Evolutionary conservation across 2,113 vertebrate species (phyloP), one percentile per base, ranked within the genome.

Genomic region (Podarcis cretensis): DNA sequence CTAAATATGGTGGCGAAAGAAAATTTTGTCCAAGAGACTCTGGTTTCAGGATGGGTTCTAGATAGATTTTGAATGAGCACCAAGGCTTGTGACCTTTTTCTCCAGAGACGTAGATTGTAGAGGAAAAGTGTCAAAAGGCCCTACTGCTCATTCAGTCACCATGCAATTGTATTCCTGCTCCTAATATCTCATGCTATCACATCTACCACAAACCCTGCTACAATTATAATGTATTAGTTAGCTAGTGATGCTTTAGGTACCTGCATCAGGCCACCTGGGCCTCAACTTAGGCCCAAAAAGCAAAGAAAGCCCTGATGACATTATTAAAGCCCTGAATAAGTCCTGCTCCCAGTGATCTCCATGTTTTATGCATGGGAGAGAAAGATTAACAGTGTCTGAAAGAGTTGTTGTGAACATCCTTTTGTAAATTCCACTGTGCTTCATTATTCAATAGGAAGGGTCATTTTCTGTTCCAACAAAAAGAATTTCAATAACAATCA

Each of bases 381-480:
- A 48, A 59, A 79, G 83, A 91, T 63, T 65, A 93, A 74, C 90
- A 30, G 30, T 88, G 21, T 21, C n/a, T 91, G 32, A 83, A 86
- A 14, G 78, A 0, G n/a, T 37, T 88, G 65, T 68, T 79, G 35
- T 86, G 84, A 89, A 87, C 1, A 21, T 84, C 12, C 37, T 84
- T 81, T 48, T 86, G 68, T 91, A 80, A 90, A 90, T 84, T 65
- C 79, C 32, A 87, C 5, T 16, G 81, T 74, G 63, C 27, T 80
- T 12, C 27, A 89, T 83, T 54, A 48, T 32, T 86, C 48, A 6
- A 3, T 81, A 90, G 88, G 30, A 40, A 76, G 90, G 87, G 84
- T 48, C 25, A 91, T 63, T 43, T 0, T 1, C 81, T 83, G 59
- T 27, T 4, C 76, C 0, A 1, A n/a, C 69, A 87, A 14, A 87